Evolutionary conservation across 2,888 invertebrate genomes (phyloP).

Genomic region (Schizaphis graminum): DNA sequence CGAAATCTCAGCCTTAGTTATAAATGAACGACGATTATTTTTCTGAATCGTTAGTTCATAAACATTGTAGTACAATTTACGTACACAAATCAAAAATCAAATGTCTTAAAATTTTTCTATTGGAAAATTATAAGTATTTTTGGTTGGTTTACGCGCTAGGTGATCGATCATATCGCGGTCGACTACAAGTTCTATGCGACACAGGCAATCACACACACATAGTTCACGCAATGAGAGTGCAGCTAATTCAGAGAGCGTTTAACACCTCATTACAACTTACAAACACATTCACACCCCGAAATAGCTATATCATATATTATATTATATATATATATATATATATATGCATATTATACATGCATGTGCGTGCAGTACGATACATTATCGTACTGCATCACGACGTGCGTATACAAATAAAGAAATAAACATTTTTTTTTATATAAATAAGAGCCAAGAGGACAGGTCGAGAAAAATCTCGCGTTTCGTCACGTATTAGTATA

Average conservation of each 20-base stretch:
- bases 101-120: not conserved
- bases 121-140: not conserved
- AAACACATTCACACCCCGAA: not conserved
- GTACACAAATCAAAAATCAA: not conserved
- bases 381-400: not conserved
- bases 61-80: not conserved
- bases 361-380: not conserved
- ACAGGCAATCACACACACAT: not conserved
- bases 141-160: not conserved
- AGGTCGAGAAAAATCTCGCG: conserved; percentile 31
- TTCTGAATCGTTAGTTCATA: not conserved
- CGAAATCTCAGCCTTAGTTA: too few species aligned
- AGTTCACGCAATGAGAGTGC: not conserved
- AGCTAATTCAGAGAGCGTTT: not conserved
- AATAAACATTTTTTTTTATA: not conserved
- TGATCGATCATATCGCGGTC: not conserved
- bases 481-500: conserved; percentile 45
- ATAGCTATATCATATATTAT: not conserved
- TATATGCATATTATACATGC: not conserved
- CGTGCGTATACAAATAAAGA: not conserved
- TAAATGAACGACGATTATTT: not conserved
- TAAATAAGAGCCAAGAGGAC: not conserved
- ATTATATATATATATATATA: too few species aligned
- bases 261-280: conserved; percentile 47
- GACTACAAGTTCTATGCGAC: not conserved